These are phyloP conservation scores for Paralvinella palmiformis DNA, from an alignment of 1,140 invertebrate genomes.

Conservation along the genomic window DNA sequence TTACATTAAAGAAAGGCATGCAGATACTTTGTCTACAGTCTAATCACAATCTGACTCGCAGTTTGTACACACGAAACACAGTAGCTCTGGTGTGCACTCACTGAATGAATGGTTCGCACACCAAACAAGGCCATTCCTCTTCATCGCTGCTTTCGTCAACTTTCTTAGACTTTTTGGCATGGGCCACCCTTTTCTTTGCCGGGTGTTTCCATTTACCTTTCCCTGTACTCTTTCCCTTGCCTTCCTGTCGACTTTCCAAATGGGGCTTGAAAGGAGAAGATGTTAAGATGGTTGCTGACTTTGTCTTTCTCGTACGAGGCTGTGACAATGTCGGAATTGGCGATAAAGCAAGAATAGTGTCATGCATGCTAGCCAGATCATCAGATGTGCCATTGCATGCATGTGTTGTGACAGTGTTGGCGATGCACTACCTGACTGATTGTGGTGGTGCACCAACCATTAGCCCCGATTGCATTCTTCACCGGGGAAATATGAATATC, in stretches of 20 bases:
- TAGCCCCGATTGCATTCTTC: constrained; percentile 35
- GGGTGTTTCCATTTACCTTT: background rate
- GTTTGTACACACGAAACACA: too few relatives aligned
- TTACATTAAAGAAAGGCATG: too few relatives aligned
- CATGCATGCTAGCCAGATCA: too few relatives aligned
- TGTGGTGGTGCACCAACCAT: constrained; percentile 32
- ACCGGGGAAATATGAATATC: constrained; percentile 33
- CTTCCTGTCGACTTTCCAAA: background rate
- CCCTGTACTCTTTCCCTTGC: background rate
- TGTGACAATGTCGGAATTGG: background rate
- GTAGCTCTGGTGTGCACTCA: too few relatives aligned
- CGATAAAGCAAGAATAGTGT: background rate
- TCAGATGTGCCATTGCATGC: too few relatives aligned
- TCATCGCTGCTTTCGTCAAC: background rate
- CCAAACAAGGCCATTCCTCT: background rate
- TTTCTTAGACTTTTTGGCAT: background rate
- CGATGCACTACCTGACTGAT: constrained; percentile 15
- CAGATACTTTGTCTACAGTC: too few relatives aligned
- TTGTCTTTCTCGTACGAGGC: background rate
- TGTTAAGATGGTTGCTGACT: background rate
- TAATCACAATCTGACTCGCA: too few relatives aligned
- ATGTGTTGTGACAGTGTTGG: too few relatives aligned
- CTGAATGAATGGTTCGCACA: background rate
- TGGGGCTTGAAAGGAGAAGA: background rate
- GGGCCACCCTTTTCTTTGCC: background rate